Percentiles rank a stretch among this genome's conserved stretches.
phyloP scores from a whole-genome alignment of 1,140 invertebrate species.

The Elysia chlorotica region DNA sequence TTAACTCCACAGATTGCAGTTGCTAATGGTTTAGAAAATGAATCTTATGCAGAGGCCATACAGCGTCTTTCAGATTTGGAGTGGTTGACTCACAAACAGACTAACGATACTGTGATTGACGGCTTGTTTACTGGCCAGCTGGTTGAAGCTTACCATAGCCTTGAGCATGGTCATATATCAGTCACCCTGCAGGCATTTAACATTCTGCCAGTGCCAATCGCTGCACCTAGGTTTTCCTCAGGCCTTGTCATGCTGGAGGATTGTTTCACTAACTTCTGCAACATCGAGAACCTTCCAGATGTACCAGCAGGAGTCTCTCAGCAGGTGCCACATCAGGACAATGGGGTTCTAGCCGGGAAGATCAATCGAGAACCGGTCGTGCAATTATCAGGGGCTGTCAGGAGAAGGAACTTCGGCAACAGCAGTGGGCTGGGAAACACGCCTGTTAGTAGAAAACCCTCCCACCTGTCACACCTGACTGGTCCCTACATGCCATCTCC shows the following conservation, averaged over 20 bases:
- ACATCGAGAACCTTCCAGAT: constrained; percentile 50
- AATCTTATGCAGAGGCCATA: constrained; percentile 57
- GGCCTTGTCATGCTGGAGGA: constrained; percentile 52
- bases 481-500: constrained; percentile 4
- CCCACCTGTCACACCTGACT: background rate
- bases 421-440: background rate
- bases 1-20: constrained; percentile 58
- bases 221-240: constrained; percentile 35
- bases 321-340: constrained; percentile 1
- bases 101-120: constrained; percentile 54
- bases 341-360: background rate
- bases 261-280: constrained; percentile 56
- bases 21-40: constrained; percentile 55
- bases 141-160: constrained; percentile 52
- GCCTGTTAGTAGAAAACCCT: background rate
- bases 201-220: constrained; percentile 55
- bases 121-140: constrained; percentile 57
- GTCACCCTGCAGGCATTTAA: constrained; percentile 57
- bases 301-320: constrained; percentile 36
- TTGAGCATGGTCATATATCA: constrained; percentile 51
- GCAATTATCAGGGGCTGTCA: background rate
- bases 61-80: constrained; percentile 58
- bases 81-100: constrained; percentile 57
- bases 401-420: background rate
- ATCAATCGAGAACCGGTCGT: background rate